Percentiles rank a stretch among this genome's conserved stretches.
These are phyloP conservation scores for Papilio polyxenes DNA, from an alignment of 1,140 invertebrate species.

Conservation along the genomic window DNA sequence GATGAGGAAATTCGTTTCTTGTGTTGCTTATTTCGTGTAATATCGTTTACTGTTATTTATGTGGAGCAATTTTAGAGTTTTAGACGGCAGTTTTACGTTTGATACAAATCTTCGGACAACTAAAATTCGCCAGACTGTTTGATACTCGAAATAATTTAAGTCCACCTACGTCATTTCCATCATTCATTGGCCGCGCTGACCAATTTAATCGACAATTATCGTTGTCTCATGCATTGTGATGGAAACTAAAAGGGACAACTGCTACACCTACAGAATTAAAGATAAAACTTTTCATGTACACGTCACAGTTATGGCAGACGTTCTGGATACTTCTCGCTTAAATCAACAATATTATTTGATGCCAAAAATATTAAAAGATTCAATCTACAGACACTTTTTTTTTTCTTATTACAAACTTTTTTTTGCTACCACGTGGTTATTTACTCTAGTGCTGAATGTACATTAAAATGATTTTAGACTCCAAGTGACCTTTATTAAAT, in stretches of 20 bases:
- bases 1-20: conserved; percentile 2
- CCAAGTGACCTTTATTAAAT: too few relatives aligned
- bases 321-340: conserved; percentile 27
- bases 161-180: conserved; percentile 41
- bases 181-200: conserved; percentile 30
- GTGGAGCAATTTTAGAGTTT: conserved; percentile 33
- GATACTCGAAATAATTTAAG: conserved; percentile 35
- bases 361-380: background rate
- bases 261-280: background rate
- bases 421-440: too few relatives aligned
- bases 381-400: background rate
- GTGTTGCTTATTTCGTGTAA: conserved; percentile 2
- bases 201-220: conserved; percentile 34
- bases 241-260: background rate
- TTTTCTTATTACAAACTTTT: too few relatives aligned
- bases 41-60: background rate
- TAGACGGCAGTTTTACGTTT: conserved; percentile 20
- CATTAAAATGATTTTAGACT: too few relatives aligned
- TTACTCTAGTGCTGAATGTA: too few relatives aligned
- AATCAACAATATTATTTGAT: background rate
- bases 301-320: conserved; percentile 14
- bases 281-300: background rate
- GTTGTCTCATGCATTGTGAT: background rate
- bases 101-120: conserved; percentile 1
- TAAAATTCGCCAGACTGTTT: conserved; percentile 40